phyloP scores from a whole-genome alignment of 2,888 invertebrate species.

The Cenopis cana region DNA sequence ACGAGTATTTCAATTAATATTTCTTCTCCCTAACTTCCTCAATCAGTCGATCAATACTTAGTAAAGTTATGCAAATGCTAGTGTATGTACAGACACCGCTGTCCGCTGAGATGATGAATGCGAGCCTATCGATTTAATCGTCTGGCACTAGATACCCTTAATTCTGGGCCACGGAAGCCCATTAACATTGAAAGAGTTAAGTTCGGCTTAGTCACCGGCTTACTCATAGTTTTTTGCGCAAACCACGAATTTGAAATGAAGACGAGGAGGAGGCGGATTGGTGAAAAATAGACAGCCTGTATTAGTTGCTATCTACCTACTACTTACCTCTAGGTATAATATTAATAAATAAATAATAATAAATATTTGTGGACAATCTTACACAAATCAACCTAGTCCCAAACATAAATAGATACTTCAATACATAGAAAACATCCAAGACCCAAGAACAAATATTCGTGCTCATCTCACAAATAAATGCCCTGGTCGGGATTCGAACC shows the following conservation, averaged over 20 bases:
- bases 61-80: background rate
- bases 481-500: no score
- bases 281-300: no score
- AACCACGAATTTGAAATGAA: conserved; percentile 16
- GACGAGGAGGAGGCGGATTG: background rate
- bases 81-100: background rate
- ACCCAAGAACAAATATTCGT: no score
- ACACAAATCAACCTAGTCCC: no score
- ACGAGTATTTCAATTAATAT: background rate
- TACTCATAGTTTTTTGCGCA: conserved; percentile 31
- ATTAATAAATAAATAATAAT: no score
- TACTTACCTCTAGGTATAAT: no score
- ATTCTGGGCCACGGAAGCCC: conserved; percentile 6
- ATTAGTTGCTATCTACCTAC: no score
- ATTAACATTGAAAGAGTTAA: conserved; percentile 20
- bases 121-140: conserved; percentile 2
- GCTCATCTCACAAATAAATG: no score
- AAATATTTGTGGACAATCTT: no score
- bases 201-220: conserved; percentile 25
- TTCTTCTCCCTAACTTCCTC: background rate
- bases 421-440: no score
- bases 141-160: conserved; percentile 11
- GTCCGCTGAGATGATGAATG: conserved; percentile 17
- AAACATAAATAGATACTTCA: no score
- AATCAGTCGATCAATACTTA: background rate